Evolutionary conservation across 2,888 invertebrate species (phyloP).

Genomic region (Quadroppia sp.): DNA sequence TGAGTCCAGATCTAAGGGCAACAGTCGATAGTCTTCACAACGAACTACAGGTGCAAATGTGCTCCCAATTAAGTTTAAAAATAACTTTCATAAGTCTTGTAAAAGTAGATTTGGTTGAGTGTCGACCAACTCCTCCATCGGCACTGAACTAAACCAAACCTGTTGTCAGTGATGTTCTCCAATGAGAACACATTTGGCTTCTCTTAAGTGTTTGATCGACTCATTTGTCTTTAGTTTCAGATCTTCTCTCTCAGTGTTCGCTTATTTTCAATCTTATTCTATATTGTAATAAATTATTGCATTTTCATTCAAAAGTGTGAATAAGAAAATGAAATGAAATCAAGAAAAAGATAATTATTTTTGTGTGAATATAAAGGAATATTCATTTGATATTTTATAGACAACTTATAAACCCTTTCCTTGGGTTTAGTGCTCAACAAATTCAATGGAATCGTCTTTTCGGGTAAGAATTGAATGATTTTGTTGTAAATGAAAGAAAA

Average conservation of each 20-base stretch:
- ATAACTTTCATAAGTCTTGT: background rate
- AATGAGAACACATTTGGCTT: conserved; percentile 5
- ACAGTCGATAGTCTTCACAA: background rate
- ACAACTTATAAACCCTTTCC: too few relatives aligned
- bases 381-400: too few relatives aligned
- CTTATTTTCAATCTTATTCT: background rate
- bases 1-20: background rate
- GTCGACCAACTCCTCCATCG: background rate
- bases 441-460: too few relatives aligned
- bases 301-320: too few relatives aligned
- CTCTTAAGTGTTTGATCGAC: conserved; percentile 3
- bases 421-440: too few relatives aligned
- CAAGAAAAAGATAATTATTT: too few relatives aligned
- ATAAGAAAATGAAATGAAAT: too few relatives aligned
- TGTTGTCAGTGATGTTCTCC: conserved; percentile 2
- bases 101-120: background rate
- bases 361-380: too few relatives aligned
- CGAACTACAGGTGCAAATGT: background rate
- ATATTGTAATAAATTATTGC: too few relatives aligned
- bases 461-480: too few relatives aligned
- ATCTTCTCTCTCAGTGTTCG: background rate
- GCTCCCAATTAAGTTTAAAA: conserved; percentile 3
- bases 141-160: conserved; percentile 6
- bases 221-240: conserved; percentile 1
- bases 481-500: too few relatives aligned